These are phyloP conservation scores for Microcebus murinus DNA, from an alignment of 2,113 vertebrate genomes.

Conservation along the genomic window DNA sequence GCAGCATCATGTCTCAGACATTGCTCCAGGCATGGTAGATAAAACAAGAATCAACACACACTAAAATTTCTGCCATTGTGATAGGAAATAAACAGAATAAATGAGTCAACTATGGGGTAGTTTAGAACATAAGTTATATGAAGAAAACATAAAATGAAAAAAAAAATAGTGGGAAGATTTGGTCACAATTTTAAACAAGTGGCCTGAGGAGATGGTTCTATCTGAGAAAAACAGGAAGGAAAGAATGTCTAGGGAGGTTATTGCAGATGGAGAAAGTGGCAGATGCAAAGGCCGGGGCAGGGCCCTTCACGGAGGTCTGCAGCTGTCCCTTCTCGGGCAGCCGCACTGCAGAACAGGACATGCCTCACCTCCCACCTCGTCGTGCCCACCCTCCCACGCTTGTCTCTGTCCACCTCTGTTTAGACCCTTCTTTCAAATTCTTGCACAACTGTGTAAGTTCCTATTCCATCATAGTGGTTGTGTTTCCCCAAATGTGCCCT, in stretches of 20 bases:
- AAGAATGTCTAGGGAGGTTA: background rate
- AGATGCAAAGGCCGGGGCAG: too few relatives aligned
- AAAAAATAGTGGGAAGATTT: background rate
- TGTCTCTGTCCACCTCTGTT: background rate
- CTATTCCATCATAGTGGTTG: background rate
- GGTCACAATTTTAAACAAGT: background rate
- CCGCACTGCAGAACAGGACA: rapidly evolving
- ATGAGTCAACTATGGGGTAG: background rate
- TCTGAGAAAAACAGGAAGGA: background rate
- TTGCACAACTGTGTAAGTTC: background rate
- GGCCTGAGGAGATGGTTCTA: too few relatives aligned
- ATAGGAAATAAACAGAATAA: background rate
- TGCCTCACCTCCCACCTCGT: rapidly evolving
- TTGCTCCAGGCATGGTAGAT: rapidly evolving
- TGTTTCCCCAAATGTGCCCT: background rate
- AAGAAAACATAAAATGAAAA: background rate
- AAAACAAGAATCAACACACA: background rate
- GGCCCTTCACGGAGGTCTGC: rapidly evolving
- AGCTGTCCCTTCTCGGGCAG: rapidly evolving
- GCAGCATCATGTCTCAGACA: background rate
- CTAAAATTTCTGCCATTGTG: background rate
- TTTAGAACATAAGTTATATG: background rate
- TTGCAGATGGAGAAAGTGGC: background rate
- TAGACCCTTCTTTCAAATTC: background rate
- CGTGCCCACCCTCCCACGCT: background rate